These are phyloP conservation scores for Borostomias antarcticus DNA, from an alignment of 2,797 vertebrate species.

Conservation along the genomic window DNA sequence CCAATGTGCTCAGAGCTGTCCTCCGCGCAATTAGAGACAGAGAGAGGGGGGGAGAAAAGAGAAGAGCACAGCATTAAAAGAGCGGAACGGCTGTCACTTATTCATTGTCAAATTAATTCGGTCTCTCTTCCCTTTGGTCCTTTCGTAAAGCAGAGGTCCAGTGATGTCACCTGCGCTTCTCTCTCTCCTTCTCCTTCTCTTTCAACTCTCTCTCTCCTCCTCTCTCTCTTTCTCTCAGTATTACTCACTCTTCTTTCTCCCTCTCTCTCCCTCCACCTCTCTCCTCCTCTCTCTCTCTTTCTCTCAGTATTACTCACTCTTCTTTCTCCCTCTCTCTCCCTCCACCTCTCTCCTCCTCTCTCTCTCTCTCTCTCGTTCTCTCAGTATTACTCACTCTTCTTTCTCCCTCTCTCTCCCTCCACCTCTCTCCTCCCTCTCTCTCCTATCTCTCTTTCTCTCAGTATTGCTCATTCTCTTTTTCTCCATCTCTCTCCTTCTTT, in stretches of 20 bases:
- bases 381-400: not conserved
- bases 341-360: no score
- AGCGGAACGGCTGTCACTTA: slow-evolving; percentile 79
- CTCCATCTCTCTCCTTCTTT: no score
- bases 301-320: no score
- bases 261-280: not conserved
- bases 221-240: slow-evolving; percentile 22
- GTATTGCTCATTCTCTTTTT: no score
- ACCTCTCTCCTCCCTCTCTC: not conserved
- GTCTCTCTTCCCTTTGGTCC: slow-evolving; percentile 55
- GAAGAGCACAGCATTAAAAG: slow-evolving; percentile 54
- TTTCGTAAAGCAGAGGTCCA: slow-evolving; percentile 66
- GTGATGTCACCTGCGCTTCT: slow-evolving; percentile 69
- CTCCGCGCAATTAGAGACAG: slow-evolving; percentile 74
- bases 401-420: slow-evolving; percentile 48
- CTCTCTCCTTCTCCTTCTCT: slow-evolving; percentile 37
- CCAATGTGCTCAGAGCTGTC: slow-evolving; percentile 80
- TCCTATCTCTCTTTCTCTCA: slow-evolving; percentile 11
- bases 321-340: no score
- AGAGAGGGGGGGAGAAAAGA: slow-evolving; percentile 58
- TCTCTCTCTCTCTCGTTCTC: slow-evolving; percentile 26
- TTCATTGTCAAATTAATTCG: slow-evolving; percentile 91
- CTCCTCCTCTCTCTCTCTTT: slow-evolving; percentile 20
- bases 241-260: slow-evolving; percentile 3
- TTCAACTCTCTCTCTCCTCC: slow-evolving; percentile 56